These are phyloP conservation scores for Echeneis naucrates DNA, from an alignment of 2,797 vertebrate species.

Conservation along the genomic window DNA sequence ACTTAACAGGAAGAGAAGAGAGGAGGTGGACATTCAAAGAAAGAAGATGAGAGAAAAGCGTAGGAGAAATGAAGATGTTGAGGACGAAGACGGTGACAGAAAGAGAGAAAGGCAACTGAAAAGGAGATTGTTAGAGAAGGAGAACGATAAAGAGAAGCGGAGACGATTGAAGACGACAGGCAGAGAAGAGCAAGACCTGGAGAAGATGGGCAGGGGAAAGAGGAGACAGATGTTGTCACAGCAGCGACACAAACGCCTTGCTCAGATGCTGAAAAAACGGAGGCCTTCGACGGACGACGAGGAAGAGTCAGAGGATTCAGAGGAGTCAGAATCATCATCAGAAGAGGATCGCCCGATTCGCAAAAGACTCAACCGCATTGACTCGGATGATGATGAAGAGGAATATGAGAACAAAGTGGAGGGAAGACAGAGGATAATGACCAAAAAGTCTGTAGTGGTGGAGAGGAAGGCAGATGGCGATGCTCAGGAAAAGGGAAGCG, in stretches of 20 bases:
- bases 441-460: constrained; percentile 44
- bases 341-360: constrained; percentile 77
- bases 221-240: constrained; percentile 76
- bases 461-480: constrained; percentile 56
- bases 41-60: constrained; percentile 44
- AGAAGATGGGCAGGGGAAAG: constrained; percentile 76
- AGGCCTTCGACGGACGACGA: constrained; percentile 89
- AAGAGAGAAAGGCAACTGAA: constrained; percentile 63
- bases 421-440: constrained; percentile 15
- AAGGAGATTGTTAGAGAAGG: constrained; percentile 62
- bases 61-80: constrained; percentile 32
- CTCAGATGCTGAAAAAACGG: constrained; percentile 82
- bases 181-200: constrained; percentile 69
- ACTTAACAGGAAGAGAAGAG: constrained; percentile 66
- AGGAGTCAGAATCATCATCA: constrained; percentile 61
- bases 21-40: constrained; percentile 43
- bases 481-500: constrained; percentile 83
- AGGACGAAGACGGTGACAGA: constrained; percentile 59
- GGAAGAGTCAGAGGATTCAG: constrained; percentile 56
- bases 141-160: constrained; percentile 47
- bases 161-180: constrained; percentile 53
- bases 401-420: constrained; percentile 7
- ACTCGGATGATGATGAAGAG: constrained; percentile 75
- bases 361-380: constrained; percentile 81
- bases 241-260: constrained; percentile 76